These are phyloP conservation scores for Diorhabda sublineata DNA, from an alignment of 1,140 invertebrate species.

Conservation along the genomic window DNA sequence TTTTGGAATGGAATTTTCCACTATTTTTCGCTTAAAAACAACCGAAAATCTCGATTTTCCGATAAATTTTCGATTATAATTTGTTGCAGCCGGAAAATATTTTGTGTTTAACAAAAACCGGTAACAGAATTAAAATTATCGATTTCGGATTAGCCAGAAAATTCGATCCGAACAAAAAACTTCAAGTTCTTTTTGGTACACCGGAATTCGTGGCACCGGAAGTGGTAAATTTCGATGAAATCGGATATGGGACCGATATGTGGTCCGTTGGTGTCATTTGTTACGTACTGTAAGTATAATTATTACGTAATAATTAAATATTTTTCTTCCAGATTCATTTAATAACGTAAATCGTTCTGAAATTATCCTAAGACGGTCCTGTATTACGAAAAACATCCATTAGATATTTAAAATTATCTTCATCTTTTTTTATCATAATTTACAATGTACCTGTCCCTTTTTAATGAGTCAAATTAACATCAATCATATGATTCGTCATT, in stretches of 20 bases:
- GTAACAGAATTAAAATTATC: slow-evolving; percentile 97
- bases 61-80: not conserved
- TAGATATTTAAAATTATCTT: no score
- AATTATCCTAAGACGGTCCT: no score
- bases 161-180: slow-evolving; percentile 86
- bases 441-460: no score
- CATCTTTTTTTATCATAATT: no score
- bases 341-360: no score
- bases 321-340: no score
- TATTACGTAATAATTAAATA: not conserved
- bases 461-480: no score
- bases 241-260: slow-evolving; percentile 93
- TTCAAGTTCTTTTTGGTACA: slow-evolving; percentile 92
- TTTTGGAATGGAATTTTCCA: no score
- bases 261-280: slow-evolving; percentile 97
- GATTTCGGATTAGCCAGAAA: slow-evolving; percentile 93
- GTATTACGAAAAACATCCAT: no score
- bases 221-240: slow-evolving; percentile 96
- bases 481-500: no score
- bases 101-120: slow-evolving; percentile 87
- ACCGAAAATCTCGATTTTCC: no score
- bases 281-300: slow-evolving; percentile 89
- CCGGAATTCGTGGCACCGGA: slow-evolving; percentile 98
- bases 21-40: no score
- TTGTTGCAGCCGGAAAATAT: slow-evolving; percentile 90